phyloP scores from a whole-genome alignment of 53 echinoderm and acorn worm genomes.

The Zoroaster sp. region DNA sequence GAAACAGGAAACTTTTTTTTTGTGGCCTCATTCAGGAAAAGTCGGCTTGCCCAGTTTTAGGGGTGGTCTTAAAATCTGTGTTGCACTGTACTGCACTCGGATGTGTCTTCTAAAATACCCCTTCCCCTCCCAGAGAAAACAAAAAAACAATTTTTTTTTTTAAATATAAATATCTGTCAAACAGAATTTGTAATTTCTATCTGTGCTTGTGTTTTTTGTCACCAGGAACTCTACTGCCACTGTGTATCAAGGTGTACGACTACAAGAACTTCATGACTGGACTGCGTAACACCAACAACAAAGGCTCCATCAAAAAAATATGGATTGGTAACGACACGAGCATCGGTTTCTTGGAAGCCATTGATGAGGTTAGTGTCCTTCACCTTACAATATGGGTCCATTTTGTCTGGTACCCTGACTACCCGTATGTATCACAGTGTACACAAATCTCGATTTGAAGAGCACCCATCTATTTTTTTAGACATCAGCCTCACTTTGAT shows the following conservation, averaged over 20 bases:
- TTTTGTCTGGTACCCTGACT: background rate
- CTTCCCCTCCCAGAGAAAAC: too few relatives aligned
- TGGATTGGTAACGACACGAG: slow-evolving; percentile 70
- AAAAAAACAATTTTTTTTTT: too few relatives aligned
- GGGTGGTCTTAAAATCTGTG: too few relatives aligned
- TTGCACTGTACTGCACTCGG: too few relatives aligned
- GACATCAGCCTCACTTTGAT: background rate
- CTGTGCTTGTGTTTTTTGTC: background rate
- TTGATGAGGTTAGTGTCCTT: slow-evolving; percentile 26
- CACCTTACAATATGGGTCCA: background rate
- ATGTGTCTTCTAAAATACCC: too few relatives aligned
- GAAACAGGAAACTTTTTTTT: too few relatives aligned
- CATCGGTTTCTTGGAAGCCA: slow-evolving; percentile 21
- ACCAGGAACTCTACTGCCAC: background rate
- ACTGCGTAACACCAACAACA: slow-evolving; percentile 25
- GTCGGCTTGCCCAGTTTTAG: too few relatives aligned
- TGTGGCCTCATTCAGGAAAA: too few relatives aligned
- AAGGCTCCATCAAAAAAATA: slow-evolving; percentile 34
- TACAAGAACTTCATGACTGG: slow-evolving; percentile 46
- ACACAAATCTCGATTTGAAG: background rate
- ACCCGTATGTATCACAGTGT: background rate
- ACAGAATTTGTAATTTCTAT: too few relatives aligned
- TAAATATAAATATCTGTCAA: too few relatives aligned
- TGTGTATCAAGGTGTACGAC: slow-evolving; percentile 60
- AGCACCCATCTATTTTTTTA: background rate